Evolutionary conservation across 2,888 invertebrate genomes (phyloP).

Genomic region (Augiades crinisus): DNA sequence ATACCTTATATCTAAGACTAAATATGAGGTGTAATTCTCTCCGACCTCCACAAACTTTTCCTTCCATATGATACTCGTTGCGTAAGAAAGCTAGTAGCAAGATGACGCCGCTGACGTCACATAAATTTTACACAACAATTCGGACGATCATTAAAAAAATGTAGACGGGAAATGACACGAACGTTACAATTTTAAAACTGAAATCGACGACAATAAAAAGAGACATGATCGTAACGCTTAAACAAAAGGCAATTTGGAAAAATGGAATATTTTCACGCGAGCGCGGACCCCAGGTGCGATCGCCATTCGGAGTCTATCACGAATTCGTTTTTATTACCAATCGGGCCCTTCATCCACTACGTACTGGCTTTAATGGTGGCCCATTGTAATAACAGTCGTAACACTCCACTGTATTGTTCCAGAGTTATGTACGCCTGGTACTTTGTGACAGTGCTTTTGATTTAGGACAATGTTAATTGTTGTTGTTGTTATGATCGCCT

Average conservation of each 20-base stretch:
- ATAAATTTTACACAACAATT: too few species aligned
- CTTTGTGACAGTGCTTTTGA: background rate
- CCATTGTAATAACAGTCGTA: constrained; percentile 20
- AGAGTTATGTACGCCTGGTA: constrained; percentile 8
- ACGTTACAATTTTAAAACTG: constrained; percentile 19
- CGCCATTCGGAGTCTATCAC: constrained; percentile 24
- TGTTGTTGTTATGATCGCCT: too few species aligned
- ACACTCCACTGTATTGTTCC: constrained; percentile 1
- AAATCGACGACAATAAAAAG: constrained; percentile 16
- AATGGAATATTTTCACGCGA: constrained; percentile 26
- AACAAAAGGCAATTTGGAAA: constrained; percentile 27
- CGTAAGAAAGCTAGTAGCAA: too few species aligned
- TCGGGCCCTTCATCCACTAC: constrained; percentile 20
- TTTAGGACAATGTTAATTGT: background rate
- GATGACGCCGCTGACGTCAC: too few species aligned
- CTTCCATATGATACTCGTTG: too few species aligned
- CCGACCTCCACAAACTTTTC: too few species aligned
- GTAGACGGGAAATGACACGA: background rate
- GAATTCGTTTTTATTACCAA: constrained; percentile 27
- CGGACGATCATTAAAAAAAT: background rate
- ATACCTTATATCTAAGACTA: too few species aligned
- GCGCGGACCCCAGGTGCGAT: constrained; percentile 24
- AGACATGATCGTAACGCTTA: constrained; percentile 20
- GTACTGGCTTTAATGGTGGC: constrained; percentile 16
- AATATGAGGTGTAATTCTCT: too few species aligned